Evolutionary conservation across 1,140 invertebrate species (phyloP).

Genomic region (Solenopsis fugax): DNA sequence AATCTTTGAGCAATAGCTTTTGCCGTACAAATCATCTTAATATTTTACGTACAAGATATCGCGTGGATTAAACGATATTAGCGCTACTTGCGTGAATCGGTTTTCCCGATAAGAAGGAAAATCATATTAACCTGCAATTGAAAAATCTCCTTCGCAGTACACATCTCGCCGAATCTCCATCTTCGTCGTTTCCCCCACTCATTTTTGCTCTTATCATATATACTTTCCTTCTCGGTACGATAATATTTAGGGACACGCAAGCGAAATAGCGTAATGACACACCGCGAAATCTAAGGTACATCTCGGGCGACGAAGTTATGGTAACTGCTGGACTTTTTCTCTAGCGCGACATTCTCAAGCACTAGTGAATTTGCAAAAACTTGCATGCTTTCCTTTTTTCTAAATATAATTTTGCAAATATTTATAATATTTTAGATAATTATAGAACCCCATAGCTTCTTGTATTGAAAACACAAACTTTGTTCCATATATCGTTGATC

Average conservation of each 20-base stretch:
- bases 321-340: constrained; percentile 10
- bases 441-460: background rate
- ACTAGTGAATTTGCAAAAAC: background rate
- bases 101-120: constrained; percentile 49
- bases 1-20: background rate
- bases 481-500: background rate
- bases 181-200: background rate
- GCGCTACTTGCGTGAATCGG: constrained; percentile 47
- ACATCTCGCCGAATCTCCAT: constrained; percentile 30
- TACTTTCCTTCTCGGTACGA: constrained; percentile 38
- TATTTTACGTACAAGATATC: background rate
- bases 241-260: constrained; percentile 62
- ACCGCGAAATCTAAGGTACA: constrained; percentile 56
- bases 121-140: constrained; percentile 59
- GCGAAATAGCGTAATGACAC: constrained; percentile 53
- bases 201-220: constrained; percentile 50
- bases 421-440: constrained; percentile 14
- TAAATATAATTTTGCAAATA: constrained; percentile 2
- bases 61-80: constrained; percentile 3
- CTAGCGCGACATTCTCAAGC: constrained; percentile 12
- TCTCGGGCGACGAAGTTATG: constrained; percentile 54
- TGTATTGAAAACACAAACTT: background rate
- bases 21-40: background rate
- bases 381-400: background rate
- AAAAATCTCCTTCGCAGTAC: constrained; percentile 47